These are phyloP conservation scores for Aporophyla lueneburgensis DNA, from an alignment of 2,888 invertebrate species.

Conservation along the genomic window DNA sequence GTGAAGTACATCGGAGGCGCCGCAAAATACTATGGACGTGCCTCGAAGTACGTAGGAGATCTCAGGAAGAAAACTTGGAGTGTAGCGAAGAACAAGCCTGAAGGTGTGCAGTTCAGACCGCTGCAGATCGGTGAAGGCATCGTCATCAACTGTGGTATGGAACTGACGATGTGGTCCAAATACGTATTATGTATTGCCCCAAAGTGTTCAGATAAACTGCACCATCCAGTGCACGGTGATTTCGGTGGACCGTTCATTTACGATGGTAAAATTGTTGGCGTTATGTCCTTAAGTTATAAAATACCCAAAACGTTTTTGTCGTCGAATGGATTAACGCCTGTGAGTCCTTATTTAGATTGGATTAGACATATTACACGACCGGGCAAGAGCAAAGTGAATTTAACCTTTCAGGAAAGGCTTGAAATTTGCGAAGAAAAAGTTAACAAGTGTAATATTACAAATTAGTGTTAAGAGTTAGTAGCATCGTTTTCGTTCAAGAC, in stretches of 20 bases:
- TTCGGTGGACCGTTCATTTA: constrained; percentile 36
- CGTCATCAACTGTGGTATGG: constrained; percentile 36
- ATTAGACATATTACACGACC: background rate
- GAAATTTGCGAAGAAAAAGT: constrained; percentile 24
- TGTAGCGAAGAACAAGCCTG: background rate
- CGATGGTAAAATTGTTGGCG: constrained; percentile 41
- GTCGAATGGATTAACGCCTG: constrained; percentile 53
- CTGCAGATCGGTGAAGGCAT: constrained; percentile 44
- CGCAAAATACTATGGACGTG: background rate
- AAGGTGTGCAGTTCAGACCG: constrained; percentile 19
- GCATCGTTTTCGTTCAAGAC: background rate
- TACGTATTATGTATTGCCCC: constrained; percentile 37
- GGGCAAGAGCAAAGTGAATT: background rate
- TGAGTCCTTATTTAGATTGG: constrained; percentile 45
- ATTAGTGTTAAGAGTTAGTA: background rate
- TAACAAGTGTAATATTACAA: constrained; percentile 1
- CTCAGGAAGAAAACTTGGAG: background rate
- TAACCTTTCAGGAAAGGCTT: background rate
- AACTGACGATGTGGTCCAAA: constrained; percentile 48
- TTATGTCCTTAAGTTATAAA: constrained; percentile 30
- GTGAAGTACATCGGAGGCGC: constrained; percentile 47
- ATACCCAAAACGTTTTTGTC: constrained; percentile 21
- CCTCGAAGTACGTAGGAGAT: background rate
- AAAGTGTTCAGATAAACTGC: constrained; percentile 29
- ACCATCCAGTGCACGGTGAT: constrained; percentile 51